A percentile compares a stretch with the other conserved stretches of the same genome.
Evolutionary conservation across 2,797 vertebrate species (phyloP).

Genomic region (Pseudochirops corinnae): DNA sequence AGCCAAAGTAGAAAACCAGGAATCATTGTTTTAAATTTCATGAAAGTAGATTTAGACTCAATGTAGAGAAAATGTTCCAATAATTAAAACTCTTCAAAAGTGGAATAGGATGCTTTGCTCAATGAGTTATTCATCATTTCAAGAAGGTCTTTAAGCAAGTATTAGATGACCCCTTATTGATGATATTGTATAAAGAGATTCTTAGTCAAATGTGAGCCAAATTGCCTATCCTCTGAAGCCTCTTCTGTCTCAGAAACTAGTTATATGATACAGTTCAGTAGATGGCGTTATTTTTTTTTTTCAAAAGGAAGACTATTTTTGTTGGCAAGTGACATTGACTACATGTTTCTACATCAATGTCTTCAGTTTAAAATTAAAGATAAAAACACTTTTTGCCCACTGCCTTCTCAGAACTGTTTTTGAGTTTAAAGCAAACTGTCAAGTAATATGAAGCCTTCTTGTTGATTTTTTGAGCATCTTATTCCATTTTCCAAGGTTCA

Average conservation of each 20-base stretch:
- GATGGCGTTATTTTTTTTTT: neutral
- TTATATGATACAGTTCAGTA: neutral
- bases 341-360: neutral
- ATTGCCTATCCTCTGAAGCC: neutral
- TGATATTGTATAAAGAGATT: neutral
- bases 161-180: neutral
- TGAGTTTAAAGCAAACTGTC: neutral
- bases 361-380: neutral
- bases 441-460: constrained; percentile 1
- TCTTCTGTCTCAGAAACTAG: neutral
- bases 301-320: neutral
- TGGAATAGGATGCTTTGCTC: neutral
- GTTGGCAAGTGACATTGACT: neutral
- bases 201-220: neutral
- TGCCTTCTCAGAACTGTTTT: neutral
- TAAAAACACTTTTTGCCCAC: neutral
- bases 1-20: neutral
- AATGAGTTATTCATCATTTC: neutral
- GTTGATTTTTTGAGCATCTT: neutral
- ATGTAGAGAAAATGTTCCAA: neutral
- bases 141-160: neutral
- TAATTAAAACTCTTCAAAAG: neutral
- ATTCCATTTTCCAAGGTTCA: neutral
- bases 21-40: neutral
- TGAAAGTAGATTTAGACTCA: neutral